phyloP scores from a whole-genome alignment of 2,888 invertebrate genomes.

The Lymantria dispar region DNA sequence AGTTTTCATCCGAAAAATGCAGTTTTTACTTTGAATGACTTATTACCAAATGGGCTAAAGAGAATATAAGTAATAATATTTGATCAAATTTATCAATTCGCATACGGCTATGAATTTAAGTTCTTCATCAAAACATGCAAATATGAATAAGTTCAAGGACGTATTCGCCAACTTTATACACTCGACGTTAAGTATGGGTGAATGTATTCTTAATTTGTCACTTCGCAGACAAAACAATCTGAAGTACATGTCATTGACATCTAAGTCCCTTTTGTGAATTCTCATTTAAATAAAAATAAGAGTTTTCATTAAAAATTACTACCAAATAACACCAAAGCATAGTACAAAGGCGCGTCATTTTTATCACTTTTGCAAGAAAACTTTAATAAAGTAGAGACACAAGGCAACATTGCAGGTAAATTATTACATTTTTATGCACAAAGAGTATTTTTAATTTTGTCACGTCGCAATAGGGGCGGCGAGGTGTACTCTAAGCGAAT shows the following conservation, averaged over 20 bases:
- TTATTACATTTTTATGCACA: slow-evolving; percentile 68
- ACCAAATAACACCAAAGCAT: slow-evolving; percentile 61
- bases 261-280: slow-evolving; percentile 2
- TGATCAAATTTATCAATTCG: no score
- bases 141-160: no score
- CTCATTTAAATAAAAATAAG: slow-evolving; percentile 12
- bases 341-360: slow-evolving; percentile 62
- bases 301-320: slow-evolving; percentile 47
- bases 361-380: slow-evolving; percentile 71
- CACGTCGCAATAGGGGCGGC: slow-evolving; percentile 25
- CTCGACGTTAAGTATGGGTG: no score
- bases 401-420: slow-evolving; percentile 48
- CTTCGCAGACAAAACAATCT: no score
- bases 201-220: no score
- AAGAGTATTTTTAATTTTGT: slow-evolving; percentile 61
- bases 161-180: no score
- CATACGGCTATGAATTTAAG: no score
- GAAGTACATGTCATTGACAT: not conserved
- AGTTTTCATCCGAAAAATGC: no score
- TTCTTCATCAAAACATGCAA: no score
- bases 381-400: slow-evolving; percentile 72
- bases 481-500: slow-evolving; percentile 14
- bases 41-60: no score
- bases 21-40: no score
- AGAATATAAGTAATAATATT: no score